Percentiles rank a stretch among this genome's conserved stretches.
These are phyloP conservation scores for Apodemus sylvaticus DNA, from an alignment of 2,113 vertebrate genomes.

Conservation along the genomic window DNA sequence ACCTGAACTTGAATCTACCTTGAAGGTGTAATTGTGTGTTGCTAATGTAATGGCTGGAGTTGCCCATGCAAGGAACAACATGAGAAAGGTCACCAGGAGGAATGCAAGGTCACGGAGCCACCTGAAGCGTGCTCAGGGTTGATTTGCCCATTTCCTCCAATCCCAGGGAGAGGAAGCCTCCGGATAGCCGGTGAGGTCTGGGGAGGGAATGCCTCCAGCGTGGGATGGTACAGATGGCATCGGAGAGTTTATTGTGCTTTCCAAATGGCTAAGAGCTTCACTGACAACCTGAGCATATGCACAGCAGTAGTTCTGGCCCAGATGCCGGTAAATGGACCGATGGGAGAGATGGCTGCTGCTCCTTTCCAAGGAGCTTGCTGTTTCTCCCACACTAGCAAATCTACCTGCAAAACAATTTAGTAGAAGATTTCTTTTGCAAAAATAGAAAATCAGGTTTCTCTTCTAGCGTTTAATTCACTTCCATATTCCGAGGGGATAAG, in stretches of 20 bases:
- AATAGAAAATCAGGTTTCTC: neutral
- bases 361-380: neutral
- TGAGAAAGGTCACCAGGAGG: slow-evolving; percentile 83
- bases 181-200: slow-evolving; percentile 37
- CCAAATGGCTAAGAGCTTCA: slow-evolving; percentile 50
- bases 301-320: slow-evolving; percentile 51
- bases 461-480: slow-evolving; percentile 37
- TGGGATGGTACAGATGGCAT: slow-evolving; percentile 57
- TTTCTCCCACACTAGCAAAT: slow-evolving; percentile 32
- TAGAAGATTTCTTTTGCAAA: neutral
- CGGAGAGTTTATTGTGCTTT: slow-evolving; percentile 52
- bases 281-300: slow-evolving; percentile 28
- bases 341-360: neutral
- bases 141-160: slow-evolving; percentile 68
- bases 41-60: slow-evolving; percentile 89
- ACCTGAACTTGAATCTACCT: slow-evolving; percentile 89
- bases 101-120: slow-evolving; percentile 82
- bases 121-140: slow-evolving; percentile 70
- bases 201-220: slow-evolving; percentile 44
- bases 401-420: slow-evolving; percentile 32
- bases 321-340: slow-evolving; percentile 55
- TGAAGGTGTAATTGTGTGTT: slow-evolving; percentile 90
- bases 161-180: slow-evolving; percentile 43
- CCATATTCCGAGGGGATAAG: neutral
- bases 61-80: slow-evolving; percentile 84